phyloP scores from a whole-genome alignment of 2,888 invertebrate genomes.

The Dastarcus helophoroides region DNA sequence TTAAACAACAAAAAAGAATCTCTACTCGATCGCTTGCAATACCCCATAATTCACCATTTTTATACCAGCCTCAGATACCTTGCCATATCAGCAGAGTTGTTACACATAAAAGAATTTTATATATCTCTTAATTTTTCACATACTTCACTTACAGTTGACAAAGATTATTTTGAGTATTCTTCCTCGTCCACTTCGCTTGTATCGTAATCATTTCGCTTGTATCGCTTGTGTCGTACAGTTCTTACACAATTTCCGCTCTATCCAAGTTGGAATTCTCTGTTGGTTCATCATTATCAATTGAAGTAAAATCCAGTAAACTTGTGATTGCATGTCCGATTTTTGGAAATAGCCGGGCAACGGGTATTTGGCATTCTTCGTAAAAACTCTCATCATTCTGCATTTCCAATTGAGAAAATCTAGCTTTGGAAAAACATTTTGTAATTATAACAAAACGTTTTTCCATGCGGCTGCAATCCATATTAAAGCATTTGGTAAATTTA shows the following conservation, averaged over 20 bases:
- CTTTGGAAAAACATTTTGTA: constrained; percentile 1
- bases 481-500: constrained; percentile 2
- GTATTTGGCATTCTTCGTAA: constrained; percentile 2
- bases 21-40: no score
- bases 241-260: neutral
- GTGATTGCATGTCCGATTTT: neutral
- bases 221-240: neutral
- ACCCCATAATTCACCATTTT: no score
- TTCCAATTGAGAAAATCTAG: neutral
- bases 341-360: constrained; percentile 1
- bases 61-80: no score
- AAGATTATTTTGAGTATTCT: constrained; percentile 3
- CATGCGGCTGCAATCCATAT: constrained; percentile 4
- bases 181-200: neutral
- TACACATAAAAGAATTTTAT: constrained; percentile 1
- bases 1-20: no score
- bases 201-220: neutral
- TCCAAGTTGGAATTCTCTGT: neutral
- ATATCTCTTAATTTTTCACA: constrained; percentile 1
- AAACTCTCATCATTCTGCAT: neutral
- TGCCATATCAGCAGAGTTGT: neutral
- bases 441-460: neutral
- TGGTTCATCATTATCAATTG: constrained; percentile 1
- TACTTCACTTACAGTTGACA: no score
- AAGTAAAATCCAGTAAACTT: neutral